These are phyloP conservation scores for Eciton burchellii DNA, from an alignment of 1,140 invertebrate species.

Conservation along the genomic window DNA sequence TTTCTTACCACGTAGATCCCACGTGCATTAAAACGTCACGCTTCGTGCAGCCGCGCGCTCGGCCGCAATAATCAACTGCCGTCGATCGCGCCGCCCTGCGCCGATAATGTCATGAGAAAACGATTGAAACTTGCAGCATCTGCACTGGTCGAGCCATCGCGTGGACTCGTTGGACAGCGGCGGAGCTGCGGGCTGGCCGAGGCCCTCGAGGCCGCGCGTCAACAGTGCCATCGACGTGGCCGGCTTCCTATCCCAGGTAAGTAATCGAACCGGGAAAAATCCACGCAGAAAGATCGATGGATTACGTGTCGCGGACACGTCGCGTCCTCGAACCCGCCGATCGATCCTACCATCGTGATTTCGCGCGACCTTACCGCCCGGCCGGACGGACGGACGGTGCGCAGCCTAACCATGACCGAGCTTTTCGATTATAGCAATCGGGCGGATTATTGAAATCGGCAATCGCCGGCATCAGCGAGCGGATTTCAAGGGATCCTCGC, in stretches of 20 bases:
- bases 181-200: constrained; percentile 84
- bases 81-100: constrained; percentile 12
- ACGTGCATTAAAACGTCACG: constrained; percentile 56
- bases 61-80: constrained; percentile 40
- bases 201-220: constrained; percentile 89
- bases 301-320: constrained; percentile 52
- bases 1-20: constrained; percentile 58
- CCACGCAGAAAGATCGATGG: constrained; percentile 42
- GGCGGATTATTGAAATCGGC: constrained; percentile 44
- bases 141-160: constrained; percentile 89
- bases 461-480: constrained; percentile 2
- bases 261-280: constrained; percentile 64
- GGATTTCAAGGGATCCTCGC: constrained; percentile 12
- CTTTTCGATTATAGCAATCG: constrained; percentile 26
- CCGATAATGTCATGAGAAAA: constrained; percentile 58
- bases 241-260: constrained; percentile 90
- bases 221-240: constrained; percentile 92
- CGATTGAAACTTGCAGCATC: constrained; percentile 87
- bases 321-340: constrained; percentile 66
- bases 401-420: constrained; percentile 7
- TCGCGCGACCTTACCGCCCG: constrained; percentile 47
- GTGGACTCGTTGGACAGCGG: constrained; percentile 87
- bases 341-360: constrained; percentile 40
- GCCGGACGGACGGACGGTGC: not conserved
- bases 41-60: constrained; percentile 38